A percentile compares a stretch with the other conserved stretches of the same genome.
phyloP scores from a whole-genome alignment of 2,113 vertebrate species.

The Osmerus eperlanus region DNA sequence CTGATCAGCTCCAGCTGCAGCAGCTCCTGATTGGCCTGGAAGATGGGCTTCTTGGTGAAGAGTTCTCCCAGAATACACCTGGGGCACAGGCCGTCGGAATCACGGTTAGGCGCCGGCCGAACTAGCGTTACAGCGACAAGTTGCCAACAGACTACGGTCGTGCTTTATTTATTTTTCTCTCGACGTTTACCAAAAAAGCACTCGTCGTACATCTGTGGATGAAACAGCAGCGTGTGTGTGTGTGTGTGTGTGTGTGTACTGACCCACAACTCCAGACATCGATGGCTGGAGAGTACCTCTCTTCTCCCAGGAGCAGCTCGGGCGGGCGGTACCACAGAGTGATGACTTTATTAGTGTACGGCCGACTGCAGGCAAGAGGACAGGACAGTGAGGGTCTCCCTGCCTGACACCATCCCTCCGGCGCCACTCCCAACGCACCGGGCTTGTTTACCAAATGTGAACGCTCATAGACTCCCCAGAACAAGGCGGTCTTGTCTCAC shows the following conservation, averaged over 20 bases:
- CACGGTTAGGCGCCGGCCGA: not conserved
- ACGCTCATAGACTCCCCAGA: not conserved
- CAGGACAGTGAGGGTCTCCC: not conserved
- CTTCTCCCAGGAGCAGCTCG: constrained; percentile 93
- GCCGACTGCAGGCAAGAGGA: constrained; percentile 77
- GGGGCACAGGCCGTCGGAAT: constrained; percentile 9
- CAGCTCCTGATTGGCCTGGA: constrained; percentile 98
- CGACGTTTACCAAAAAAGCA: too few relatives aligned
- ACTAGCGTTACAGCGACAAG: too few relatives aligned
- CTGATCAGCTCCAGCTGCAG: constrained; percentile 97
- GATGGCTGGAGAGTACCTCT: constrained; percentile 95
- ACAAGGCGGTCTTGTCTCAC: constrained; percentile 63
- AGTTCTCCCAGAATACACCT: constrained; percentile 98
- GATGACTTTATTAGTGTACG: constrained; percentile 99
- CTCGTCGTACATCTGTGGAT: too few relatives aligned
- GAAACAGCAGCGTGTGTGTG: not conserved
- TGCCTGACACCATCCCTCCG: not conserved
- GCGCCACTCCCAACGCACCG: not conserved
- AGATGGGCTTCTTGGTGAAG: constrained; percentile 98
- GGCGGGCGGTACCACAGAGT: constrained; percentile 98
- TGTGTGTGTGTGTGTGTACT: constrained; percentile 54
- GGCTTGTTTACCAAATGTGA: not conserved
- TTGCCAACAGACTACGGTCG: too few relatives aligned
- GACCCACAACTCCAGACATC: constrained; percentile 99
- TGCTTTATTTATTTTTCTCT: too few relatives aligned